Percentiles rank a stretch among this genome's conserved stretches.
Conservation (phyloP, 2,888 invertebrate genomes). For the Miltochrista miniata region DNA sequence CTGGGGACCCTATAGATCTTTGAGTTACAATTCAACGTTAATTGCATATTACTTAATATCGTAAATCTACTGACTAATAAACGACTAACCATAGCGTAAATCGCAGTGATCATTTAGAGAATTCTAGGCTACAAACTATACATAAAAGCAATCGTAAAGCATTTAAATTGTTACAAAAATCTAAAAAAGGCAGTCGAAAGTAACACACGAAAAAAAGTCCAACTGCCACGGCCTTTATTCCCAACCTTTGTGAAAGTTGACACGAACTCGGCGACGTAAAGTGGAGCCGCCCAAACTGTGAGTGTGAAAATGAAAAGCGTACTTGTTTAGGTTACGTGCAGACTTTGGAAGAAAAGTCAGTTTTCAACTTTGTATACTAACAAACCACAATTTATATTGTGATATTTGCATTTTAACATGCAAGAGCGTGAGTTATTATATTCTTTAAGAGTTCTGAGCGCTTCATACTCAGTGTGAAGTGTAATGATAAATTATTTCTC, state of each 20-base stretch:
- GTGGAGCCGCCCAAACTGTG: slow-evolving; percentile 40
- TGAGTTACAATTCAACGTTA: too few relatives aligned
- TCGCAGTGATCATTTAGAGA: too few relatives aligned
- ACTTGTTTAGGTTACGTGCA: slow-evolving; percentile 53
- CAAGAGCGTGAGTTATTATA: slow-evolving; percentile 8
- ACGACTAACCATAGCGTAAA: too few relatives aligned
- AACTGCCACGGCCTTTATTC: slow-evolving; percentile 60
- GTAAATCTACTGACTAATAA: too few relatives aligned
- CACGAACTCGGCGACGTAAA: slow-evolving; percentile 39
- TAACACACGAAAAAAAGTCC: slow-evolving; percentile 50
- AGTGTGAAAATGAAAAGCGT: slow-evolving; percentile 61
- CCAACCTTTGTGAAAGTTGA: slow-evolving; percentile 63
- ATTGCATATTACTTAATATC: too few relatives aligned
- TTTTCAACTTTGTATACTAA: slow-evolving; percentile 42
- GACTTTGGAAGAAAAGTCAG: slow-evolving; percentile 41
- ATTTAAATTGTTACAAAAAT: slow-evolving; percentile 28
- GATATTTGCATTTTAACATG: slow-evolving; percentile 37
- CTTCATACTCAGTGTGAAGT: too few relatives aligned
- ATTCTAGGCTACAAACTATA: too few relatives aligned
- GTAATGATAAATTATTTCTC: too few relatives aligned
- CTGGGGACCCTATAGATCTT: too few relatives aligned
- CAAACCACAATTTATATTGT: slow-evolving; percentile 34
- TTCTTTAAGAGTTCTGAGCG: not conserved
- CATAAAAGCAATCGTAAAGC: too few relatives aligned
- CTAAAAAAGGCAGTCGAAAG: slow-evolving; percentile 46